A percentile compares a stretch with the other conserved stretches of the same genome.
phyloP scores from a whole-genome alignment of 2,888 invertebrate species.

The Stegana nigrithorax region DNA sequence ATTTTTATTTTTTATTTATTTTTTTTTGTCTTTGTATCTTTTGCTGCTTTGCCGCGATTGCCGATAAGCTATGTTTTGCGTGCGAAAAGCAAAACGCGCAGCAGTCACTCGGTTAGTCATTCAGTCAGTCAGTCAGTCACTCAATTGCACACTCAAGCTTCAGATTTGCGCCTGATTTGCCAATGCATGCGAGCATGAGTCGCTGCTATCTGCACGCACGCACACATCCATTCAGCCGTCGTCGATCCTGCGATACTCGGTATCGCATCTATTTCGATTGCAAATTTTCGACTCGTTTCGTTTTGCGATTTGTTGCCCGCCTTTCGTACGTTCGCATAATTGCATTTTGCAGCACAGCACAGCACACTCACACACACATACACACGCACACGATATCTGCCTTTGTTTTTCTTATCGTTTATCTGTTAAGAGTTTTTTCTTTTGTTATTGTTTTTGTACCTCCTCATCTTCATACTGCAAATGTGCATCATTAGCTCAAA shows the following conservation, averaged over 20 bases:
- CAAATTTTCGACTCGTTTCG: conserved; percentile 1
- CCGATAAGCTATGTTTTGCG: conserved; percentile 11
- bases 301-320: neutral
- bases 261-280: conserved; percentile 11
- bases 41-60: conserved; percentile 9
- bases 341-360: neutral
- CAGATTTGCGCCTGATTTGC: conserved; percentile 27
- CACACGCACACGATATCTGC: no score
- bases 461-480: conserved; percentile 1
- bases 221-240: conserved; percentile 2
- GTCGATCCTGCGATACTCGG: no score
- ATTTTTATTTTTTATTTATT: no score
- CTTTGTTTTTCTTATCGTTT: no score
- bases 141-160: conserved; percentile 35
- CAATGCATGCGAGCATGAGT: conserved; percentile 18
- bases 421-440: neutral
- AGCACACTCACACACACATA: no score
- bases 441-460: neutral
- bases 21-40: no score
- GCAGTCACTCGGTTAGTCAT: neutral
- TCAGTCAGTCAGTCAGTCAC: conserved; percentile 4
- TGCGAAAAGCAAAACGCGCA: no score
- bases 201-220: conserved; percentile 4
- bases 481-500: conserved; percentile 20
- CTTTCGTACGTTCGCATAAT: conserved; percentile 5